Evolutionary conservation across 2,797 vertebrate genomes (phyloP).

Genomic region (Hippopotamyrus pictus): DNA sequence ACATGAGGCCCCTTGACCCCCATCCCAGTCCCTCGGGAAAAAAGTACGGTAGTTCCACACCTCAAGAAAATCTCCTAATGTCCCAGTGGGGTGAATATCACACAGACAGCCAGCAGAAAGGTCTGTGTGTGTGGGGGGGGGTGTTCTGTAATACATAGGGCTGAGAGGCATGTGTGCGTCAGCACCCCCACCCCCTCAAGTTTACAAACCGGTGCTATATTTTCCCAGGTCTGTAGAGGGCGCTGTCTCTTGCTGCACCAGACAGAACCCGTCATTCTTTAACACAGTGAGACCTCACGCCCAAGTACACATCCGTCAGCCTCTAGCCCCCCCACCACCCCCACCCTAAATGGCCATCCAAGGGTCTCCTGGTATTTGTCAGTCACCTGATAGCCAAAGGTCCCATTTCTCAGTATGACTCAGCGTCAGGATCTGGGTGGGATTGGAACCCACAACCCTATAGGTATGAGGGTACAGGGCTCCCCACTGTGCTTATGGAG

Average conservation of each 20-base stretch:
- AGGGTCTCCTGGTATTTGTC: background rate
- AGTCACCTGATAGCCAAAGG: background rate
- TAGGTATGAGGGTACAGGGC: background rate
- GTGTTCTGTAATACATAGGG: background rate
- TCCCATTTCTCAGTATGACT: background rate
- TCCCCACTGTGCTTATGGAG: background rate
- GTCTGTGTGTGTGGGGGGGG: background rate
- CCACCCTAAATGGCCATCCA: background rate
- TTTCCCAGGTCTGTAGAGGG: background rate
- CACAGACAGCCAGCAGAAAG: background rate
- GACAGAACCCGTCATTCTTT: background rate
- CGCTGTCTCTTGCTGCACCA: background rate
- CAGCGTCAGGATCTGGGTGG: background rate
- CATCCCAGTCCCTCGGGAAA: constrained; percentile 6
- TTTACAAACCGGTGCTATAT: background rate
- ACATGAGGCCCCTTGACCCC: background rate
- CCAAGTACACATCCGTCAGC: background rate
- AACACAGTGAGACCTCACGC: background rate
- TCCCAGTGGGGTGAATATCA: background rate
- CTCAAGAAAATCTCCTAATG: background rate
- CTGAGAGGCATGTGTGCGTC: background rate
- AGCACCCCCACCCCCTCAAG: background rate
- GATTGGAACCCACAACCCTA: background rate
- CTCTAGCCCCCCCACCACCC: background rate
- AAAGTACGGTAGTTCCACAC: background rate